phyloP scores from a whole-genome alignment of 2,888 invertebrate species.

The Latrodectus elegans region DNA sequence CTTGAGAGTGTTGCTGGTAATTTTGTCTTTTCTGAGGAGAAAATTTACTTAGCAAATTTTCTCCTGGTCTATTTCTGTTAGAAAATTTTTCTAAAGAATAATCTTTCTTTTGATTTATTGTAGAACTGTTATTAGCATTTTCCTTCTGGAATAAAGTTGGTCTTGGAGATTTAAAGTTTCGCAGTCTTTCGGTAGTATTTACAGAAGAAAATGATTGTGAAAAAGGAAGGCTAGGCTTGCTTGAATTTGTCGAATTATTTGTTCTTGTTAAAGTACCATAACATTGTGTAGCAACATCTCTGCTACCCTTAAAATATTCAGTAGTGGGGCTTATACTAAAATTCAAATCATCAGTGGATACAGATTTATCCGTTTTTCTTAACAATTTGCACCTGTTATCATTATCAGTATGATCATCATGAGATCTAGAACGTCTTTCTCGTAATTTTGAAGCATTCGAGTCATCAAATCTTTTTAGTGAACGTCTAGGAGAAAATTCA shows the following conservation, averaged over 20 bases:
- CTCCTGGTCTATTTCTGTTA: conserved; percentile 1
- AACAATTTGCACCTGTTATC: conserved; percentile 26
- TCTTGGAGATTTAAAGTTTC: conserved; percentile 10
- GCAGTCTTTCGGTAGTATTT: conserved; percentile 5
- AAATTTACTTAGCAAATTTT: not conserved
- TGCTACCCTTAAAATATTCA: conserved; percentile 28
- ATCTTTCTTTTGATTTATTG: conserved; percentile 19
- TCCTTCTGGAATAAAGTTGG: not conserved
- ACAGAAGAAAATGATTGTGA: not conserved
- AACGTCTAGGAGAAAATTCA: conserved; percentile 15
- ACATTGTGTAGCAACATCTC: conserved; percentile 56
- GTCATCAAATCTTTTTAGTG: conserved; percentile 10
- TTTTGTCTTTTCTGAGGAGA: not conserved
- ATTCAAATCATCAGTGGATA: conserved; percentile 49
- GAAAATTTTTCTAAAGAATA: conserved; percentile 4
- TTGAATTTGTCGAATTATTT: not conserved
- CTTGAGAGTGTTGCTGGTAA: conserved; percentile 15
- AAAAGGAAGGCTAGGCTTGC: no score
- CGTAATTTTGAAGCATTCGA: conserved; percentile 2
- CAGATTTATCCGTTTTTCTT: conserved; percentile 45
- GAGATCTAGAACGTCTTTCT: conserved; percentile 40
- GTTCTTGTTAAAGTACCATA: conserved; percentile 31
- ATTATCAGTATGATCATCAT: conserved; percentile 41
- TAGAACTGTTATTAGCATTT: not conserved
- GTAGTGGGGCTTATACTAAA: not conserved